These are phyloP conservation scores for Scomber colias DNA, from an alignment of 2,113 vertebrate genomes.

Conservation along the genomic window DNA sequence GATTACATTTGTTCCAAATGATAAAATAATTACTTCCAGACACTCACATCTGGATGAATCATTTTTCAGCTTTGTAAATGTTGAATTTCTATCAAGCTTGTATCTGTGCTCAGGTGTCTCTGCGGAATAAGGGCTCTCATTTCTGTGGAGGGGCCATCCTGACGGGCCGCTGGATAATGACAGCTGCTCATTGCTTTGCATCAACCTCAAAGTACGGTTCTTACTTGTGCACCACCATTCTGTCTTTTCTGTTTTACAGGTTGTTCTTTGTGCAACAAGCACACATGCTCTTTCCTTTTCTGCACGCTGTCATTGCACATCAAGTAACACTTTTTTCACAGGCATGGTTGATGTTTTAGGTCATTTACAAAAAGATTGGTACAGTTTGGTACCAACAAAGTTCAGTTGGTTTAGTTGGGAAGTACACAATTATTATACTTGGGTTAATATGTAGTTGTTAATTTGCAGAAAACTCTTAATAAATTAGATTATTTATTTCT, in stretches of 20 bases:
- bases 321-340: too few relatives aligned
- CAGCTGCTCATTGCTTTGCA: conserved; percentile 89
- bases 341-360: too few relatives aligned
- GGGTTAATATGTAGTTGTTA: too few relatives aligned
- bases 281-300: too few relatives aligned
- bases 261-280: neutral
- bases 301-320: too few relatives aligned
- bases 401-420: too few relatives aligned
- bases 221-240: neutral
- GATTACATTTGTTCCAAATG: neutral
- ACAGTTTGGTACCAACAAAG: too few relatives aligned
- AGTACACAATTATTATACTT: too few relatives aligned
- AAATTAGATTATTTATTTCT: too few relatives aligned
- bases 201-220: conserved; percentile 63
- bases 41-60: neutral
- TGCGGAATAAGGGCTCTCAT: conserved; percentile 85
- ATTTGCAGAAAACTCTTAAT: too few relatives aligned
- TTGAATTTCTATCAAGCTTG: neutral
- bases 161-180: conserved; percentile 87
- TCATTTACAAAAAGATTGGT: too few relatives aligned
- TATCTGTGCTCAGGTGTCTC: conserved; percentile 83
- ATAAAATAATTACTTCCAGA: too few relatives aligned
- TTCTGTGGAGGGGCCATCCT: conserved; percentile 91
- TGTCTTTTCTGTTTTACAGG: neutral
- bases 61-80: neutral